Base-by-base conservation (phyloP, 2,113 vertebrate genomes). In the Natator depressus region DNA sequence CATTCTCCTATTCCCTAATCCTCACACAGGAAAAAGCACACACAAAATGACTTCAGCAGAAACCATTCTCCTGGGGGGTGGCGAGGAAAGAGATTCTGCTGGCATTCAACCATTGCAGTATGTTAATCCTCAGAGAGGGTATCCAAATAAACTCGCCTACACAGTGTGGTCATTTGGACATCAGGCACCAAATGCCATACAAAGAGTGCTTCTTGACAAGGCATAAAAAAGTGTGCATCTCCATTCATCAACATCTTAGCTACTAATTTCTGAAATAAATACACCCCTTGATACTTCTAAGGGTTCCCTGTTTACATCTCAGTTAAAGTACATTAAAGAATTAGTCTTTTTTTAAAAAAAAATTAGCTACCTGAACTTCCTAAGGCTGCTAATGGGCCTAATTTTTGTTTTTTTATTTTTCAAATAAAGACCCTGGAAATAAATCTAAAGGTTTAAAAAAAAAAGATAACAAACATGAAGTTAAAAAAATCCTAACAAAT, bases 1-100 rank as follows among this genome's bases (percentile, higher is more conserved):
- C 95, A 91, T 97, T 98, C 98, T 97, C 96, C 96, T 91, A 20
- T 76, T 94, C 97, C 97, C 97, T 98, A 98, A 98, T 98, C 98
- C 98, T 97, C 89, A 91, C 98, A 31, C 85, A 95, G 97, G 98
- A 96, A 94, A 97, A 97, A 96, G 96, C 94, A 80, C 96, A 51
- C 98, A 96, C 96, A 94, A 79, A 98, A 97, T 97, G 98, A 96
- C 97, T 98, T 95, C 96, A 96, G 98, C 98, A 95, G 97, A 95
- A 98, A 95, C 90, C 65, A 65, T 94, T 79, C 98, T 98, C 94
- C 90, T 14, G 55, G 96, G 97, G 93, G 88, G 89, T 80, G 54
- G 82, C 87, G 86, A 49, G n/a, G 76, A 69, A 31, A 53, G 89
- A 84, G 94, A 88, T 86, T 91, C 90, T 57, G 94, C 89, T 94